These are phyloP conservation scores for Leuctra nigra DNA, from an alignment of 2,888 invertebrate genomes.

Conservation along the genomic window DNA sequence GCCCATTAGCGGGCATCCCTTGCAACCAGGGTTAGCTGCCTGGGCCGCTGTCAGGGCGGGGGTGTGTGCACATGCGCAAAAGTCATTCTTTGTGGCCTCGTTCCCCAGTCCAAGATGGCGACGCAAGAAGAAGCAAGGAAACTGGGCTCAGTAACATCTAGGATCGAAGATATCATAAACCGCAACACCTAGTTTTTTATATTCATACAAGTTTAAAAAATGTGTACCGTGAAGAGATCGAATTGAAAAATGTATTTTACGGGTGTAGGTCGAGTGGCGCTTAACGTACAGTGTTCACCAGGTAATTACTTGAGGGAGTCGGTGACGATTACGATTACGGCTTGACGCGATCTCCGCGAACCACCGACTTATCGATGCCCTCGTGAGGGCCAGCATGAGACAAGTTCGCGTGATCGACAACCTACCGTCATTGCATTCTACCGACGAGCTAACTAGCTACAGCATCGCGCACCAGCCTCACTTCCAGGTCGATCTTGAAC, in stretches of 20 bases:
- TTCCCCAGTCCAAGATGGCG: conserved; percentile 15
- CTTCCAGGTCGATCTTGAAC: background rate
- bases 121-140: background rate
- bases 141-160: background rate
- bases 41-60: conserved; percentile 5
- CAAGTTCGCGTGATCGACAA: background rate
- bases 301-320: background rate
- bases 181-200: background rate
- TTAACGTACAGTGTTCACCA: background rate
- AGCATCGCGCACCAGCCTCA: too few relatives aligned
- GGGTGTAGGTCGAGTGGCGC: background rate
- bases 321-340: background rate
- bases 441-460: background rate
- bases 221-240: too few relatives aligned
- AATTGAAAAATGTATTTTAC: background rate
- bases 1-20: conserved; percentile 13
- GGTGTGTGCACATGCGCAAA: conserved; percentile 2
- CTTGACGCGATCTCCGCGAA: too few relatives aligned
- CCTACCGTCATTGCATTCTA: background rate
- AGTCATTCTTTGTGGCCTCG: background rate
- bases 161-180: background rate
- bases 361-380: too few relatives aligned
- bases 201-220: background rate
- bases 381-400: conserved; percentile 25
- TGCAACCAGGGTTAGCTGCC: conserved; percentile 3